Conservation (phyloP, 92 coral and sea anemone genomes). For the Palythoa caribaeorum region DNA sequence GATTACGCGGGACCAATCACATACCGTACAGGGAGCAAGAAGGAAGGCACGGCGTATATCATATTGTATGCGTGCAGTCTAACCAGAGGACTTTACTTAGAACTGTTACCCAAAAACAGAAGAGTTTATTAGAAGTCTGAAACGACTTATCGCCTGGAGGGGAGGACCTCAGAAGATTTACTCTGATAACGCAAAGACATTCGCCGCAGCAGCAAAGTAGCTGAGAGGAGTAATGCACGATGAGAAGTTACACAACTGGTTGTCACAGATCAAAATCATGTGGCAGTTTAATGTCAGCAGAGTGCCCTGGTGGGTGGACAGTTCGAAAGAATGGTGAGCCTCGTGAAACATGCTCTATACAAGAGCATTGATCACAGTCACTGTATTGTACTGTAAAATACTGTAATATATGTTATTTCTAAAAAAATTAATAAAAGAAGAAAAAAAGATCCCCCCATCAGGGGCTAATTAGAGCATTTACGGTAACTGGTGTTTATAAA, state of each 20-base stretch:
- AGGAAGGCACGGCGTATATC: slow-evolving; percentile 32
- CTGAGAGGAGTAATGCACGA: slow-evolving; percentile 5
- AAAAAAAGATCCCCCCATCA: not conserved
- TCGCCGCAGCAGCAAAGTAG: slow-evolving; percentile 36
- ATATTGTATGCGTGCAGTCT: slow-evolving; percentile 49
- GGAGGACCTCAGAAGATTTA: slow-evolving; percentile 43
- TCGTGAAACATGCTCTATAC: slow-evolving; percentile 46
- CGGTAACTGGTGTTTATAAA: not conserved
- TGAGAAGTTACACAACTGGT: slow-evolving; percentile 33
- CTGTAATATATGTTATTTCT: too few species aligned
- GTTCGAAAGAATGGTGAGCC: slow-evolving; percentile 46
- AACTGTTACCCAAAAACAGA: slow-evolving; percentile 41
- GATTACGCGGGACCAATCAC: slow-evolving; percentile 54
- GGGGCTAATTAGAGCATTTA: not conserved
- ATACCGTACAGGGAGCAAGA: slow-evolving; percentile 11
- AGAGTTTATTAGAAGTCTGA: slow-evolving; percentile 47
- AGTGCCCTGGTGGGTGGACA: slow-evolving; percentile 52
- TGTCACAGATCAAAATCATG: slow-evolving; percentile 2
- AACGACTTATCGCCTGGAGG: slow-evolving; percentile 32
- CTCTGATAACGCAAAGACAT: slow-evolving; percentile 45
- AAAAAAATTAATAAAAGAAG: too few species aligned
- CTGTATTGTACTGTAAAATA: too few species aligned
- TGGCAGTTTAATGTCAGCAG: slow-evolving; percentile 45
- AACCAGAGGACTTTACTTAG: slow-evolving; percentile 43
- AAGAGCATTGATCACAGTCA: slow-evolving; percentile 14